Percentiles rank a stretch among this genome's conserved stretches.
Evolutionary conservation across 2,888 invertebrate genomes (phyloP).

Genomic region (Synergus japonicus): DNA sequence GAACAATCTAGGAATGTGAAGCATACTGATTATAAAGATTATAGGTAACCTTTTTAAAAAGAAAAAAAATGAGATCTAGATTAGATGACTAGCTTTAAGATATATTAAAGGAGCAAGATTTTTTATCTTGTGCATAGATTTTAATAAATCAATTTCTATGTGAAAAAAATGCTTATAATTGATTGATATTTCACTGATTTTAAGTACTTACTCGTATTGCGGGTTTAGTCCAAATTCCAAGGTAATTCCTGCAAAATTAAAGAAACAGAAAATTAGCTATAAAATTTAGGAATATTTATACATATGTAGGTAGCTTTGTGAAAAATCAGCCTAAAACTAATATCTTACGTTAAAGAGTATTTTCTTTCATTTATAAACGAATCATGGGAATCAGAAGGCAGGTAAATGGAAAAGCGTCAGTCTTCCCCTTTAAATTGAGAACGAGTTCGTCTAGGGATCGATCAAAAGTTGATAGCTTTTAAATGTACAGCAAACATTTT

Average conservation of each 20-base stretch:
- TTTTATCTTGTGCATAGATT: neutral
- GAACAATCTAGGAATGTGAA: neutral
- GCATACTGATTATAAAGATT: too few relatives aligned
- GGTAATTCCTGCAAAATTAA: neutral
- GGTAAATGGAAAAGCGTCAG: neutral
- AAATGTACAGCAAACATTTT: neutral
- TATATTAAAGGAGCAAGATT: neutral
- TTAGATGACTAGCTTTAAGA: neutral
- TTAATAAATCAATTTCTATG: neutral
- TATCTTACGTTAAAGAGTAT: neutral
- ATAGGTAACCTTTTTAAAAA: neutral
- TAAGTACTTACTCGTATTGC: neutral
- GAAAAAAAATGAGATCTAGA: neutral
- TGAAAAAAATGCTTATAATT: neutral
- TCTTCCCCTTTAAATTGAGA: neutral
- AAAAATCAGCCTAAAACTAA: neutral
- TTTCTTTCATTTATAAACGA: neutral
- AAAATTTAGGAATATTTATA: neutral
- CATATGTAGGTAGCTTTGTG: neutral
- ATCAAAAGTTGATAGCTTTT: constrained; percentile 8
- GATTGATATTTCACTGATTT: too few relatives aligned
- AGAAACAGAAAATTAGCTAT: neutral
- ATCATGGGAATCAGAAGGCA: neutral
- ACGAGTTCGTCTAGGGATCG: neutral
- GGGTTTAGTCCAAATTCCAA: neutral